Base-by-base conservation (phyloP, 1,140 invertebrate genomes). In the Cydia fagiglandana region DNA sequence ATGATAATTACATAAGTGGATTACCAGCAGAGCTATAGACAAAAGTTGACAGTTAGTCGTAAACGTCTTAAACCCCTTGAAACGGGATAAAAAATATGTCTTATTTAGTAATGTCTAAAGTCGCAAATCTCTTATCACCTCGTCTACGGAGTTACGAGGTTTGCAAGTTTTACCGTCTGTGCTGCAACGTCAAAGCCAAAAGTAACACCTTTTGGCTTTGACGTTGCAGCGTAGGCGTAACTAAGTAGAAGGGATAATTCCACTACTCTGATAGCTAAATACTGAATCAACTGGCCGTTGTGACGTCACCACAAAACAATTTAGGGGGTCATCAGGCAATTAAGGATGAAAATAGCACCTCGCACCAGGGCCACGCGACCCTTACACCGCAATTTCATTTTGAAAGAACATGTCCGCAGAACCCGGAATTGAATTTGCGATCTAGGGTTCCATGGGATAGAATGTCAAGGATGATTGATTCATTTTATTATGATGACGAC, bases 161-260 rank as follows among this genome's bases (percentile, higher is more conserved):
- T 45, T 12, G 41, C 41, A 13, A 45, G 1, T 45, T 45, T 45
- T 2, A 45, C 10, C 10, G 9, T 13, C 41, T 2, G 10, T 47
- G 45, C 45, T 47, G 45, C 45, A 24, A 61, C 56, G 17, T 20
- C 56, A 20, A 7, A 20, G 7, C 9, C 17, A 61, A n/a, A n/a
- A n/a, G n/a, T n/a, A n/a, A n/a, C n/a, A n/a, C n/a, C n/a, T n/a
- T n/a, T n/a, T n/a, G n/a, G n/a, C n/a, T n/a, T n/a, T n/a, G n/a
- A n/a, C n/a, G n/a, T n/a, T n/a, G n/a, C n/a, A n/a, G n/a, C n/a
- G 56, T 61, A 61, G 56, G 56, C 56, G 20, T 61, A 61, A 61
- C 56, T 61, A 61, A n/a, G 2, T 24, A n/a, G n/a, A n/a, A 20
- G 17, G 56, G 56, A 24, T 61, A 61, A 20, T 24, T 61, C 17